phyloP scores from a whole-genome alignment of 2,113 vertebrate species.

The Merops nubicus region DNA sequence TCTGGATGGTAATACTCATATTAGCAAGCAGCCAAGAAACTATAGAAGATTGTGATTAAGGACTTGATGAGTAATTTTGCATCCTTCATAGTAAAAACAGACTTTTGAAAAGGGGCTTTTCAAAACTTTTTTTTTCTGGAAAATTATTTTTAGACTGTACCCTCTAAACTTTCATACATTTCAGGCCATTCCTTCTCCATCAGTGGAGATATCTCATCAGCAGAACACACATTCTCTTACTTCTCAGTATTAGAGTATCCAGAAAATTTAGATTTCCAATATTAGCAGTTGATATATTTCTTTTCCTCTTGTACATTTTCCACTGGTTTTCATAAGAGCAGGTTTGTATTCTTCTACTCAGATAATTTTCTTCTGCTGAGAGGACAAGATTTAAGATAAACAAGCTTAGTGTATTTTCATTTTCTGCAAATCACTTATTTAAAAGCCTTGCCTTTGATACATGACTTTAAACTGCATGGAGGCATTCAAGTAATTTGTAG shows the following conservation, averaged over 20 bases:
- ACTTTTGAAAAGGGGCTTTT: background rate
- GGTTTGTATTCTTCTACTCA: background rate
- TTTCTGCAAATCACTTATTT: slow-evolving; percentile 7
- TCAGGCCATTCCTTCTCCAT: background rate
- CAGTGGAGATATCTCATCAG: background rate
- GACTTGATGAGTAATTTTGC: slow-evolving; percentile 7
- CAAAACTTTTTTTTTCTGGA: background rate
- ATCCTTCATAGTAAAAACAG: slow-evolving; percentile 39
- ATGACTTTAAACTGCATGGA: background rate
- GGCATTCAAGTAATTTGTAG: slow-evolving; percentile 18
- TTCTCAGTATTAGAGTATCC: background rate
- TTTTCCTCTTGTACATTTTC: slow-evolving; percentile 12
- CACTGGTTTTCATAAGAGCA: background rate
- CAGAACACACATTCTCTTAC: background rate
- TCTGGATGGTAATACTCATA: background rate
- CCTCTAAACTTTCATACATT: background rate
- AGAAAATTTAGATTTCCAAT: background rate
- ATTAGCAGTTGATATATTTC: background rate
- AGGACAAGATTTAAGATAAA: background rate
- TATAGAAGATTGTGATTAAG: slow-evolving; percentile 41
- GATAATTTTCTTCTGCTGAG: background rate
- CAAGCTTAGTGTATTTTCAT: slow-evolving; percentile 9
- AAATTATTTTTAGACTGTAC: slow-evolving; percentile 7
- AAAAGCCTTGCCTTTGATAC: slow-evolving; percentile 6
- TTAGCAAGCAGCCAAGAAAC: slow-evolving; percentile 19